Percentiles rank a stretch among this genome's conserved stretches.
Evolutionary conservation across 2,113 vertebrate species (phyloP).

Genomic region (Nycticryphes semicollaris): DNA sequence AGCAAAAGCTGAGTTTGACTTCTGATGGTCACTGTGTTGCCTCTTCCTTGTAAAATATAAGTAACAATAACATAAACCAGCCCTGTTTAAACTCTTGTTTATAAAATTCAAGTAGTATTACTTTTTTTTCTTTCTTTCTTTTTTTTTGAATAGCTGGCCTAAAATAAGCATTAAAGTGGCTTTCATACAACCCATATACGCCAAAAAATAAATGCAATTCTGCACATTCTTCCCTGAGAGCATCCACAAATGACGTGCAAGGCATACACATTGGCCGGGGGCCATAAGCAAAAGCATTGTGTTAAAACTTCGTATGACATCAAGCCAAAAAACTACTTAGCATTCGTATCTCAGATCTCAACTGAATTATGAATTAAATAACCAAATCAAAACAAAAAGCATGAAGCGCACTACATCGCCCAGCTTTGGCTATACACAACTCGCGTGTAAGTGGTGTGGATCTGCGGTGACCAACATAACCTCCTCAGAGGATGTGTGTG

Average conservation of each 20-base stretch:
- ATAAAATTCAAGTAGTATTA: conserved; percentile 70
- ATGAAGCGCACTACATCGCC: background rate
- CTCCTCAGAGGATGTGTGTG: background rate
- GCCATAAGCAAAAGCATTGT: conserved; percentile 65
- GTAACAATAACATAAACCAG: conserved; percentile 68
- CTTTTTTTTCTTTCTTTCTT: conserved; percentile 62
- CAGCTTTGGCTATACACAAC: background rate
- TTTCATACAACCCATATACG: conserved; percentile 56
- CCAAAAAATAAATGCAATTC: conserved; percentile 73
- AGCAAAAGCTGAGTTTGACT: background rate
- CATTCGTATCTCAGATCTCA: conserved; percentile 50
- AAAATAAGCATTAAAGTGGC: conserved; percentile 60
- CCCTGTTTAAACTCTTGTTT: conserved; percentile 63
- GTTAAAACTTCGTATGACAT: conserved; percentile 51
- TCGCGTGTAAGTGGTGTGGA: background rate
- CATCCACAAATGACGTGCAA: conserved; percentile 65
- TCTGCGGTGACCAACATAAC: background rate
- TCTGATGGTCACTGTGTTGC: conserved; percentile 11
- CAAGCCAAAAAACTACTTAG: conserved; percentile 72
- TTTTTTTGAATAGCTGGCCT: conserved; percentile 37
- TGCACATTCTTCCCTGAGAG: conserved; percentile 74
- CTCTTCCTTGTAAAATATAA: conserved; percentile 46
- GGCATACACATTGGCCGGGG: conserved; percentile 46
- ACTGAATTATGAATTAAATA: conserved; percentile 67
- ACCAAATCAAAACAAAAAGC: conserved; percentile 41